A percentile compares a stretch with the other conserved stretches of the same genome.
These are phyloP conservation scores for Sitta europaea DNA, from an alignment of 2,113 vertebrate species.

Conservation along the genomic window DNA sequence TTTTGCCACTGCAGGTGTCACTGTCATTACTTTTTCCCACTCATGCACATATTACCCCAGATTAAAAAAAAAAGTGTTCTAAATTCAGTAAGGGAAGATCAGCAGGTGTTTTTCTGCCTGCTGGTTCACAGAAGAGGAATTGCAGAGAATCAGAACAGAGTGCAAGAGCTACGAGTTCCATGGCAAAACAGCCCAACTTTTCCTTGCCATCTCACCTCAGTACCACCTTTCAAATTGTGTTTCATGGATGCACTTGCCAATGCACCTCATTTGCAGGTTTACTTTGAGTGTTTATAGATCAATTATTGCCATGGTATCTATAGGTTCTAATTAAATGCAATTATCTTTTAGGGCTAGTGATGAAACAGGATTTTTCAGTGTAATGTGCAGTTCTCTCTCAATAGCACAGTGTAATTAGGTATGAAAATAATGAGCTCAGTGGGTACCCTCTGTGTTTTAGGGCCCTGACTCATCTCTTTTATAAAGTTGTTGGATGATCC, in stretches of 20 bases:
- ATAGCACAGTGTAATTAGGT: slow-evolving; percentile 16
- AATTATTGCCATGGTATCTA: neutral
- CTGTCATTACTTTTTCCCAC: neutral
- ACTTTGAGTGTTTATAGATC: neutral
- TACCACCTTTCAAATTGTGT: neutral
- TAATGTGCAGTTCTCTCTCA: slow-evolving; percentile 13
- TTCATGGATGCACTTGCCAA: neutral
- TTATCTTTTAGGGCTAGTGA: neutral
- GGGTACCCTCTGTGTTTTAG: neutral
- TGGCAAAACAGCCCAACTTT: neutral
- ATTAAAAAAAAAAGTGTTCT: neutral
- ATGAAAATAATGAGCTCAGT: slow-evolving; percentile 33
- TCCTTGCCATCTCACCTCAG: neutral
- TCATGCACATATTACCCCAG: neutral
- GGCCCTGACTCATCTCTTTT: slow-evolving; percentile 37
- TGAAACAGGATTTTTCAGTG: slow-evolving; percentile 2
- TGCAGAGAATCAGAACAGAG: neutral
- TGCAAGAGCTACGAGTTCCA: neutral
- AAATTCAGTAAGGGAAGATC: neutral
- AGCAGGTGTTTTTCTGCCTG: neutral
- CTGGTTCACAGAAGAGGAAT: neutral
- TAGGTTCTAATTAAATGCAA: slow-evolving; percentile 21
- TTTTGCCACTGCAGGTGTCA: neutral
- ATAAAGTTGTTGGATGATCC: neutral
- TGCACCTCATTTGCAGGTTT: neutral